Base-by-base conservation (phyloP, 1,140 invertebrate genomes). In the Ceratina japonica region DNA sequence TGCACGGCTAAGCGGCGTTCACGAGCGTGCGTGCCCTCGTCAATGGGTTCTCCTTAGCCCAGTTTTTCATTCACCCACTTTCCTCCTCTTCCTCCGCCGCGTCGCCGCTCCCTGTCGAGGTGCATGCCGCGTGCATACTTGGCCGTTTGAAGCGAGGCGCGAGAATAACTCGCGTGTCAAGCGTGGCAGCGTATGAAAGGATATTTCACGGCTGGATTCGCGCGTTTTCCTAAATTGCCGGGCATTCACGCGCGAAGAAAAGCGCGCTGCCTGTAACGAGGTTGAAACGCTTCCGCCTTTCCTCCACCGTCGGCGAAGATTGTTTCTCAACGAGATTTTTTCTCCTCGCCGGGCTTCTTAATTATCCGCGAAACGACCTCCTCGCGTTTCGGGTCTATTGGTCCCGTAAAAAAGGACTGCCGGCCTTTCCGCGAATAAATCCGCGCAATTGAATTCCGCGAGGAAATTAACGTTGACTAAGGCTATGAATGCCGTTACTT, bases 321-420 rank as follows among this genome's bases (percentile, higher is more conserved):
- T 63, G 75, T 63, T 71, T 54, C 16, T 71, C 66, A 22, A 63
- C 66, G 51, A 65, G 31, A 64, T 59, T 27, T 68, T n/a, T n/a
- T 31, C 27, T 31, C 18, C 52, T 54, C 52, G 18, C 52, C 52
- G 18, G 52, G 54, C 20, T 63, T 16, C 49, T 63, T 71, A 71
- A 71, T 77, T 52, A 71, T 44, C 44, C 27, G 24, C 66, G 44
- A 12, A 52, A 62, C 13, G 56, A 44, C 27, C 15, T 52, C 69
- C n/a, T 15, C 13, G 18, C 52, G 74, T 58, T n/a, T 51, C 13
- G 24, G 12, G 52, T 20, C 24, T 27, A 61, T 52, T 70, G 31
- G 4, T 12, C 49, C 22, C 10, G 16, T 0, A 52, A 5, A 0
- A 44, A 16, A 27, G 12, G 2, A 15, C 1, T 18, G 24, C 0